These are phyloP conservation scores for Rhipidura dahli DNA, from an alignment of 2,113 vertebrate genomes.

Conservation along the genomic window DNA sequence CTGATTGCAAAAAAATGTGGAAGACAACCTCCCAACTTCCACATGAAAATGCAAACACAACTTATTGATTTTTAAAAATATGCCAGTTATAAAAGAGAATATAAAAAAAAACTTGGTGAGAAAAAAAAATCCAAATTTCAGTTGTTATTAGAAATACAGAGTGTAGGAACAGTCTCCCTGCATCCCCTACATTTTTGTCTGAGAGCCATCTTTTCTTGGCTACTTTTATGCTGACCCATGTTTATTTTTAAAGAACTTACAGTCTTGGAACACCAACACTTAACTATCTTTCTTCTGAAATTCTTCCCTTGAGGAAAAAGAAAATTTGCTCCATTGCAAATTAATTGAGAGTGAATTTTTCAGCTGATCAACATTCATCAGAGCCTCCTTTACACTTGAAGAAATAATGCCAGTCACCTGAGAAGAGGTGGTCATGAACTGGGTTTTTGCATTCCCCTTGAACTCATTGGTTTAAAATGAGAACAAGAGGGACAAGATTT, in stretches of 20 bases:
- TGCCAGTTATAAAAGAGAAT: background rate
- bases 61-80: background rate
- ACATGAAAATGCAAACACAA: background rate
- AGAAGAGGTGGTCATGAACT: background rate
- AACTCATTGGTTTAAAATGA: background rate
- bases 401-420: background rate
- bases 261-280: background rate
- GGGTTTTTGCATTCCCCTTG: background rate
- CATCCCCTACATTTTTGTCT: background rate
- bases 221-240: background rate
- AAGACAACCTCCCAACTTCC: background rate
- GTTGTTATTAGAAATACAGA: background rate
- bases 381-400: background rate
- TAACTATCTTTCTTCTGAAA: background rate
- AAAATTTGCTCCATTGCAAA: background rate
- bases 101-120: background rate
- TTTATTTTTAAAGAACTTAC: background rate
- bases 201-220: background rate
- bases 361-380: background rate
- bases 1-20: background rate
- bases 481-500: background rate
- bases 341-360: background rate
- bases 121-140: background rate
- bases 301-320: background rate
- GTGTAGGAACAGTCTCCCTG: background rate